Evolutionary conservation across 2,888 invertebrate genomes (phyloP).

Genomic region (Iphiclides podalirius): DNA sequence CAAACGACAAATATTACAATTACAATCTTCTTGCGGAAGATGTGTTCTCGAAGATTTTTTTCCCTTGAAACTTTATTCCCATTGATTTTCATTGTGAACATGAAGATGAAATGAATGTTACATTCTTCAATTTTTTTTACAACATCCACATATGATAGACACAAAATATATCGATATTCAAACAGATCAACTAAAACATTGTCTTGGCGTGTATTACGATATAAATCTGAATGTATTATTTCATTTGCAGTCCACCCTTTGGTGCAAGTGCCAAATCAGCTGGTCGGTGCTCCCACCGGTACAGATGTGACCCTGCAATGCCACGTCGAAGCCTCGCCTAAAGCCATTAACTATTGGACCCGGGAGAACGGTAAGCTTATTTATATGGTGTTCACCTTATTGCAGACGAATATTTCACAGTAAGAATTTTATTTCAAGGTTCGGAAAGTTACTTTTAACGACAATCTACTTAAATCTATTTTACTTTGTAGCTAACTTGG

Average conservation of each 20-base stretch:
- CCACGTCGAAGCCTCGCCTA: constrained; percentile 94
- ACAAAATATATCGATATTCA: too few relatives aligned
- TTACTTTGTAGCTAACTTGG: too few relatives aligned
- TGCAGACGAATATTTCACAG: constrained; percentile 4
- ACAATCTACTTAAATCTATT: too few relatives aligned
- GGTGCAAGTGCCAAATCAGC: constrained; percentile 95
- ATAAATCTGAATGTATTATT: constrained; percentile 18
- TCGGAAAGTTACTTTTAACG: not conserved
- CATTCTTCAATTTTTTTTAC: too few relatives aligned
- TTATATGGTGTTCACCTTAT: constrained; percentile 23
- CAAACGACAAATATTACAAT: too few relatives aligned
- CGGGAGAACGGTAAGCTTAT: constrained; percentile 88
- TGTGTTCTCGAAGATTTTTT: too few relatives aligned
- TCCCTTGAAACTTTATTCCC: too few relatives aligned
- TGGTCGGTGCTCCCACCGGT: constrained; percentile 92
- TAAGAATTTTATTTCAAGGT: constrained; percentile 22
- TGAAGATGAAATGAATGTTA: too few relatives aligned
- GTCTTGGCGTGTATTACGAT: not conserved
- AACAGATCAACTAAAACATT: too few relatives aligned
- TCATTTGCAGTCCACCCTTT: constrained; percentile 89
- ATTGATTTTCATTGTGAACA: too few relatives aligned
- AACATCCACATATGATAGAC: too few relatives aligned
- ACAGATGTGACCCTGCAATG: constrained; percentile 92
- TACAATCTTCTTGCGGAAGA: too few relatives aligned
- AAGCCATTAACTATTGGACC: constrained; percentile 97